Base-by-base conservation (phyloP, 2,797 vertebrate genomes). In the Furcifer pardalis region DNA sequence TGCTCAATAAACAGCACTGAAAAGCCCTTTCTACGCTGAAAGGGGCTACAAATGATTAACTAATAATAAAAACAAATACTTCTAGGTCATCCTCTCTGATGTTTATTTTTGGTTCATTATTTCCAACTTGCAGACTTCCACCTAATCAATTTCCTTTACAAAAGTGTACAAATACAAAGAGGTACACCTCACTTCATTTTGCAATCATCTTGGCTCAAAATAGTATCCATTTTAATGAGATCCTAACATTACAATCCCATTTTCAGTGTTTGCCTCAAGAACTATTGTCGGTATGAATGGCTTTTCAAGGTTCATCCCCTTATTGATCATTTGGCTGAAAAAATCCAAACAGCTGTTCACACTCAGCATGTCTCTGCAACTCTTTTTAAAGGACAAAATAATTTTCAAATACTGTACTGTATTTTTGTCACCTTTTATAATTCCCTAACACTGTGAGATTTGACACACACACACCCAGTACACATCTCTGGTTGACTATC, bases 301-400 rank as follows among this genome's bases (percentile, higher is more conserved):
- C 73, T 87, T 91, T 92, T 88, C 90, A 89, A 91, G 87, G 84
- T 89, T 91, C 88, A 90, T 40, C 62, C 66, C 80, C 46, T 87
- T 89, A 88, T 44, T 79, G 87, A 93, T 90, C 89, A 86, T 77
- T 66, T 84, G 62, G 66, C 77, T 86, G 77, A 21, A 90, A 90
- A 90, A 84, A 91, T 79, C 77, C 84, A 79, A 92, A 81, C 40
- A 91, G 86, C 59, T 87, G 27, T 85, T 85, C 6, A 4, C 17
- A 80, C 42, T 82, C 82, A 83, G 82, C 30, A 69, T n/a, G 25
- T 3, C 77, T 87, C 86, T 88, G 85, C n/a, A 88, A 66, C 85
- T 91, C 77, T 83, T 83, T 71, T 87, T 78, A 87, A 79, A 82
- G 7, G 10, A 13, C 0, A 72, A 1, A 83, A 80, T 52, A 75